These are phyloP conservation scores for Coccyzus lansbergi DNA, from an alignment of 2,797 vertebrate species.

Conservation along the genomic window DNA sequence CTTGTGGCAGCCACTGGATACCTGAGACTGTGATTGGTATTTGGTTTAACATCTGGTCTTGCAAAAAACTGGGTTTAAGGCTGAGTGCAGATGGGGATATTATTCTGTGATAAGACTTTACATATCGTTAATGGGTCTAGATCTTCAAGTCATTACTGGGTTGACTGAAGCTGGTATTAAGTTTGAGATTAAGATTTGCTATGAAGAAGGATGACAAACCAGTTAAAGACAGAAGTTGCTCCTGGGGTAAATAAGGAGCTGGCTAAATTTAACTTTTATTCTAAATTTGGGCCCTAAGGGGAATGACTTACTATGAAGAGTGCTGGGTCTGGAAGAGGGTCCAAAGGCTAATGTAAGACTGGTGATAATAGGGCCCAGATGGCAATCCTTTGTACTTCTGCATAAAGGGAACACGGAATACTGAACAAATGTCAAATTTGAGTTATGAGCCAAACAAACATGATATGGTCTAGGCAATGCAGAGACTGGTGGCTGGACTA, in stretches of 20 bases:
- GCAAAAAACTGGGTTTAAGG: background rate
- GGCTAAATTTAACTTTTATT: background rate
- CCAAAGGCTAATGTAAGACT: background rate
- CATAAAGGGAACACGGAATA: background rate
- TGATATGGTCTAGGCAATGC: background rate
- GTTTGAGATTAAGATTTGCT: background rate
- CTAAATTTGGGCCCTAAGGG: background rate
- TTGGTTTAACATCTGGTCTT: background rate
- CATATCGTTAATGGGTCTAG: background rate
- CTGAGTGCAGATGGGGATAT: background rate
- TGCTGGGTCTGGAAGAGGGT: background rate
- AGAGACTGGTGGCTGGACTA: background rate
- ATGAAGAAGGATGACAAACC: background rate
- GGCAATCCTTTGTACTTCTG: background rate
- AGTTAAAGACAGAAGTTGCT: background rate
- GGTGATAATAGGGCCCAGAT: background rate
- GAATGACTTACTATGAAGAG: background rate
- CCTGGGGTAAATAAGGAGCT: background rate
- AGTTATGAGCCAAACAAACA: background rate
- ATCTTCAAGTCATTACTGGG: background rate
- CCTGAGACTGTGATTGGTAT: background rate
- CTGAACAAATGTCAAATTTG: background rate
- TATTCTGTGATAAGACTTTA: background rate
- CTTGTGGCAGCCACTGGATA: background rate
- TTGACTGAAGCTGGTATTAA: background rate